Percentiles rank a stretch among this genome's conserved stretches.
Conservation (phyloP, 2,113 vertebrate genomes). For the Labrus mixtus region DNA sequence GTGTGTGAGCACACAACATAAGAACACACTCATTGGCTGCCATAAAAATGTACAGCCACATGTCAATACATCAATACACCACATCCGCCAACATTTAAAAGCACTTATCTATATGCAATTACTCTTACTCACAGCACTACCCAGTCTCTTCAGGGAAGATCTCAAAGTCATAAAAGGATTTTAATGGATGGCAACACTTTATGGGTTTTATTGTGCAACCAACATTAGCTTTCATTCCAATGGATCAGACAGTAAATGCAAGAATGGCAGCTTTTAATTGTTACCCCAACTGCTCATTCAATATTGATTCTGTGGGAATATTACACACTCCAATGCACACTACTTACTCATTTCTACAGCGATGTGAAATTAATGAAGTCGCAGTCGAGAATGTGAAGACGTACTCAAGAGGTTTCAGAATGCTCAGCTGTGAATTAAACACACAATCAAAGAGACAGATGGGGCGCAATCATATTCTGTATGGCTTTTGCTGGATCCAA, state of each 20-base stretch:
- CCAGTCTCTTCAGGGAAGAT: conserved; percentile 55
- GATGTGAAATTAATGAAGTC: conserved; percentile 53
- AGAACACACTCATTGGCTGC: neutral
- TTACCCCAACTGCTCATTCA: conserved; percentile 49
- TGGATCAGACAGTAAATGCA: conserved; percentile 53
- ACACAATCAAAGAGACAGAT: conserved; percentile 9
- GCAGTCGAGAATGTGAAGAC: conserved; percentile 25
- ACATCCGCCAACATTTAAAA: conserved; percentile 49
- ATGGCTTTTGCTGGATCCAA: neutral
- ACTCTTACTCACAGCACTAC: conserved; percentile 17
- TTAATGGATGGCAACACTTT: conserved; percentile 64
- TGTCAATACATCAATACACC: conserved; percentile 48
- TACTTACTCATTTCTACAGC: conserved; percentile 39
- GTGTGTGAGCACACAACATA: neutral
- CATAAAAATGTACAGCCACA: conserved; percentile 33
- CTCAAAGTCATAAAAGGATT: conserved; percentile 64
- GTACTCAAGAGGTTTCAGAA: conserved; percentile 29
- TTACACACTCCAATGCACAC: conserved; percentile 47
- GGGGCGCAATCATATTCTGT: conserved; percentile 5
- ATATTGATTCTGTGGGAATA: conserved; percentile 50
- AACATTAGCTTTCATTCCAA: conserved; percentile 68
- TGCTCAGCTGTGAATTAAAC: neutral
- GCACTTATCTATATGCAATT: conserved; percentile 40
- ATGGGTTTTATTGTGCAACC: conserved; percentile 63
- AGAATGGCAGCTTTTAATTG: conserved; percentile 64